These are phyloP conservation scores for Sardina pilchardus DNA, from an alignment of 2,113 vertebrate species.

Conservation along the genomic window DNA sequence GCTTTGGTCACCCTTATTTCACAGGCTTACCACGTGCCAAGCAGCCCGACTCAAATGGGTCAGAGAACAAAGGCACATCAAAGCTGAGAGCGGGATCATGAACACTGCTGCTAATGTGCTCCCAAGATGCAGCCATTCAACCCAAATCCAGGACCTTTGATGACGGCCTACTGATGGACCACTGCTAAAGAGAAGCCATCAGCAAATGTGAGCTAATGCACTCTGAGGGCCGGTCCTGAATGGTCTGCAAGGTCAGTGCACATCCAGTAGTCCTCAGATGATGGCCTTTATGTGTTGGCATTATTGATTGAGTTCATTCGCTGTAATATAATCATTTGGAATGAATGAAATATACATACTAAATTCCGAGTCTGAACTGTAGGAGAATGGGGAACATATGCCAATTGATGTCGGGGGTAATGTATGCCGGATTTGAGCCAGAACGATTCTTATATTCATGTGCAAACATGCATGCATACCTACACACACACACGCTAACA, in stretches of 20 bases:
- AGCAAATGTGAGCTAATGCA: slow-evolving; percentile 58
- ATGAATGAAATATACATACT: neutral
- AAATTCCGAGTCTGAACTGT: neutral
- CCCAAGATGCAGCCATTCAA: slow-evolving; percentile 65
- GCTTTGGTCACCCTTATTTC: slow-evolving; percentile 45
- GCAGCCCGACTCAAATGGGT: slow-evolving; percentile 59
- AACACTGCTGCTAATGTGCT: slow-evolving; percentile 67
- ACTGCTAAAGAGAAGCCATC: slow-evolving; percentile 61
- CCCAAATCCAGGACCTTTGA: slow-evolving; percentile 65
- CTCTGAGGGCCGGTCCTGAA: slow-evolving; percentile 49
- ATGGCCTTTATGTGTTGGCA: neutral
- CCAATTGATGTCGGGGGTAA: neutral
- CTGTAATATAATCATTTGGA: neutral
- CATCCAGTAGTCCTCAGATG: neutral
- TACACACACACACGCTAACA: neutral
- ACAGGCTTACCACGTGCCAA: slow-evolving; percentile 38
- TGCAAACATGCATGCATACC: neutral
- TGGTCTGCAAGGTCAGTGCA: neutral
- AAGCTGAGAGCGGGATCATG: slow-evolving; percentile 58
- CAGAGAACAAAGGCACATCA: slow-evolving; percentile 61
- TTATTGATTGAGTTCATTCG: neutral
- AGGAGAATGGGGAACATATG: neutral
- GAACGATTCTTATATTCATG: neutral
- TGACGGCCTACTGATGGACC: slow-evolving; percentile 57
- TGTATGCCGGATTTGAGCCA: neutral